Percentiles rank a stretch among this genome's conserved stretches.
These are phyloP conservation scores for Callionymus lyra DNA, from an alignment of 2,113 vertebrate genomes.

Conservation along the genomic window DNA sequence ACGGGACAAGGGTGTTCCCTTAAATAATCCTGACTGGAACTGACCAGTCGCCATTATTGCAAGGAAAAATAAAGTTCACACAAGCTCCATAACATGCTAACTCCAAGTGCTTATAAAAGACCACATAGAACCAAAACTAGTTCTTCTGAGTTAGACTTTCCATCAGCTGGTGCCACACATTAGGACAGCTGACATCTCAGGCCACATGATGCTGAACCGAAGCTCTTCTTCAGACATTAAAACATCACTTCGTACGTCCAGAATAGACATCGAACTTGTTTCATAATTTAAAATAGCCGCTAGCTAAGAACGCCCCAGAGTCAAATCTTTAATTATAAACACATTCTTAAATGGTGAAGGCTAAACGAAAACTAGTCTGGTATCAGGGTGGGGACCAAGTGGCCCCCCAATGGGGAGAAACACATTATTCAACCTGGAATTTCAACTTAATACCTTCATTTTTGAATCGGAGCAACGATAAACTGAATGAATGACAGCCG, in stretches of 20 bases:
- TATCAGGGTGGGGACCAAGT: no score
- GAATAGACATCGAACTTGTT: slow-evolving; percentile 1
- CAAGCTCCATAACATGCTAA: no score
- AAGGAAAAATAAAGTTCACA: no score
- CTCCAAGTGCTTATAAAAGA: not conserved
- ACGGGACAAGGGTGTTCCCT: slow-evolving; percentile 57
- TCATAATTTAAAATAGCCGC: slow-evolving; percentile 3
- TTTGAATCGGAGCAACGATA: no score
- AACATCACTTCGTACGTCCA: not conserved
- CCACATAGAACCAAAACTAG: slow-evolving; percentile 1
- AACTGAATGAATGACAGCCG: no score
- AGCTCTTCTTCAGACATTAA: slow-evolving; percentile 2
- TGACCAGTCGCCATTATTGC: no score
- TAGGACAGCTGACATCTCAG: slow-evolving; percentile 57
- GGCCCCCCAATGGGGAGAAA: no score
- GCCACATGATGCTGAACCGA: slow-evolving; percentile 18
- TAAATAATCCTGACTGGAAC: no score
- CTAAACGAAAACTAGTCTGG: no score
- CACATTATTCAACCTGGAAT: no score
- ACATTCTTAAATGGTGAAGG: no score
- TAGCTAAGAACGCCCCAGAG: not conserved
- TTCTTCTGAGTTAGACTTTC: slow-evolving; percentile 39
- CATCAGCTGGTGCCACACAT: slow-evolving; percentile 58
- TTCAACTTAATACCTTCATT: no score
- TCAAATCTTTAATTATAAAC: slow-evolving; percentile 32